Evolutionary conservation across 1,140 invertebrate species (phyloP).

Genomic region (Caenorhabditis inopinata): DNA sequence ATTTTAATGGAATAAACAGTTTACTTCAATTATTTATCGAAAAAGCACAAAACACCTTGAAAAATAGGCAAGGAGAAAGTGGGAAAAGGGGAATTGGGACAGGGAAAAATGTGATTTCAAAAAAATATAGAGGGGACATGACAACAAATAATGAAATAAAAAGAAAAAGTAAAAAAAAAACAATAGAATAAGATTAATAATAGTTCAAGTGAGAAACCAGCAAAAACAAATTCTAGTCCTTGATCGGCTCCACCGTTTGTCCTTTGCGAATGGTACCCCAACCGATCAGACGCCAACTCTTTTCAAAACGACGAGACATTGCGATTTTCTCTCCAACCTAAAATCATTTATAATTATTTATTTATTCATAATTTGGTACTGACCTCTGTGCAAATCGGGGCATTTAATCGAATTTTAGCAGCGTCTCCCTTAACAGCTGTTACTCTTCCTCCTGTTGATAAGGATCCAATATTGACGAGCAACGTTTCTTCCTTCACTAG

Average conservation of each 20-base stretch:
- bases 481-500: conserved; percentile 84
- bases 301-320: conserved; percentile 91
- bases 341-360: neutral
- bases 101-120: neutral
- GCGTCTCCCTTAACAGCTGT: conserved; percentile 93
- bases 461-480: conserved; percentile 96
- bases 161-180: neutral
- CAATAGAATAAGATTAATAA: conserved; percentile 31
- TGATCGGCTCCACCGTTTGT: conserved; percentile 74
- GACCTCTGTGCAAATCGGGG: conserved; percentile 93
- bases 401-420: conserved; percentile 92
- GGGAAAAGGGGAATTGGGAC: neutral
- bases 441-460: conserved; percentile 94
- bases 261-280: conserved; percentile 94
- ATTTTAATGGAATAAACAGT: neutral
- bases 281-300: conserved; percentile 97
- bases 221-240: neutral
- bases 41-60: neutral
- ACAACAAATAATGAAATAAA: neutral
- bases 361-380: neutral
- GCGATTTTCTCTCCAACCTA: conserved; percentile 92
- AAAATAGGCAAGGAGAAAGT: neutral
- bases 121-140: neutral
- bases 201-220: neutral
- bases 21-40: conserved; percentile 24